These are phyloP conservation scores for Maconellicoccus hirsutus DNA, from an alignment of 1,140 invertebrate species.

Conservation along the genomic window DNA sequence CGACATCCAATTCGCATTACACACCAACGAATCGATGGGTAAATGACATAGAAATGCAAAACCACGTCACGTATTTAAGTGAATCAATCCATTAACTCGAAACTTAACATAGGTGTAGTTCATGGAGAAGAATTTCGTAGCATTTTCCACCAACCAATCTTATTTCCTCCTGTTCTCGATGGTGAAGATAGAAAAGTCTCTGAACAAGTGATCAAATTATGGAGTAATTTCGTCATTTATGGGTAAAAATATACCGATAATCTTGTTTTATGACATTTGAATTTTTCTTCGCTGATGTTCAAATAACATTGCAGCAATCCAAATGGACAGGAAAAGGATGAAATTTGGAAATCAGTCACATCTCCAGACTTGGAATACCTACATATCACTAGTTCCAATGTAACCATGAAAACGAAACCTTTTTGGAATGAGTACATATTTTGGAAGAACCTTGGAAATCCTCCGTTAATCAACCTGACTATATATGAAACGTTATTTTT, in stretches of 20 bases:
- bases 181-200: background rate
- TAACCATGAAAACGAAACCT: background rate
- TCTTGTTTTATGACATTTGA: no score
- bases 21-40: background rate
- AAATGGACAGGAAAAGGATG: background rate
- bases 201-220: background rate
- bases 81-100: background rate
- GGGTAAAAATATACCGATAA: background rate
- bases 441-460: background rate
- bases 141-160: background rate
- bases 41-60: background rate
- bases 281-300: background rate
- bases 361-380: background rate
- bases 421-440: conserved; percentile 12
- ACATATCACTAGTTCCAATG: background rate
- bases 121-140: background rate
- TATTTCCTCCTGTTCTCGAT: background rate
- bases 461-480: background rate
- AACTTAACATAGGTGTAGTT: background rate
- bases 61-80: no score
- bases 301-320: background rate
- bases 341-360: background rate
- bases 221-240: conserved; percentile 5
- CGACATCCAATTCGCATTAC: background rate
- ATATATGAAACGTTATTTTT: background rate